Evolutionary conservation across 2,797 vertebrate genomes (phyloP).

Genomic region (Tiaroga cobitis): DNA sequence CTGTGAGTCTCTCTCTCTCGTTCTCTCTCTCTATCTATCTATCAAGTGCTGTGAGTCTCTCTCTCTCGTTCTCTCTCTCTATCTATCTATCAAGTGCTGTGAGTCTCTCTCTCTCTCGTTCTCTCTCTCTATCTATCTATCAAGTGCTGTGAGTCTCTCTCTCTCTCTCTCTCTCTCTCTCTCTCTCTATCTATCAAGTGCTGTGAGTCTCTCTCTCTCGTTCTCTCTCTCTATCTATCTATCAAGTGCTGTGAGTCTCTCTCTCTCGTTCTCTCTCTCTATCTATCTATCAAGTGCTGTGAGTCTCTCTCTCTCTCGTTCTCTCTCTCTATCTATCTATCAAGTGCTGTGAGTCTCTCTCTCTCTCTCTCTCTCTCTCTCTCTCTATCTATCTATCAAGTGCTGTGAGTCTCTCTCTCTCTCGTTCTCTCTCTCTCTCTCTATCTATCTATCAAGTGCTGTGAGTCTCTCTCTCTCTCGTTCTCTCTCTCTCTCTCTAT

Average conservation of each 20-base stretch:
- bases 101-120: not conserved
- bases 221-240: not conserved
- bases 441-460: not conserved
- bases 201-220: constrained; percentile 74
- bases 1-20: constrained; percentile 74
- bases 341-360: not conserved
- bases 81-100: not conserved
- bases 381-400: too few relatives aligned
- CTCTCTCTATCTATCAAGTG: constrained; percentile 94
- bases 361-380: not conserved
- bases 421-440: not conserved
- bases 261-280: not conserved
- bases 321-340: too few relatives aligned
- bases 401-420: constrained; percentile 78
- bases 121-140: too few relatives aligned
- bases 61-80: not conserved
- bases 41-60: too few relatives aligned
- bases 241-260: too few relatives aligned
- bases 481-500: not conserved
- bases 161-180: not conserved
- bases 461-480: not conserved
- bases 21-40: not conserved
- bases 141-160: not conserved
- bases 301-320: not conserved
- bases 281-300: not conserved